Evolutionary conservation across 2,888 invertebrate species (phyloP).

Genomic region (Cheilosia urbana): DNA sequence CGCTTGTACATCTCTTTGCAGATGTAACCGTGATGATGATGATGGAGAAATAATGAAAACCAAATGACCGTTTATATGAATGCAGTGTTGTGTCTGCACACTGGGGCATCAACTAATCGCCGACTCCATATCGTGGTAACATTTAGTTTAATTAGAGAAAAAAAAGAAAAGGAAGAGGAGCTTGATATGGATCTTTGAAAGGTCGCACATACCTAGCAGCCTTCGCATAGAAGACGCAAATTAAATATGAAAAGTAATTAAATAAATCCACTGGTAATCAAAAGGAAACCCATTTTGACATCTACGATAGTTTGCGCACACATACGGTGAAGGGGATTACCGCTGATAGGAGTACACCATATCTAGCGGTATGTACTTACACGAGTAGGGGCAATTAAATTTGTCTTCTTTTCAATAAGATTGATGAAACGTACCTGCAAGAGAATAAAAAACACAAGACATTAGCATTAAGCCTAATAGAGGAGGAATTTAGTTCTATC

Average conservation of each 20-base stretch:
- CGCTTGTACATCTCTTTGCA: slow-evolving; percentile 31
- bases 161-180: not conserved
- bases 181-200: slow-evolving; percentile 59
- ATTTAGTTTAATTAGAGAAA: slow-evolving; percentile 65
- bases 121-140: slow-evolving; percentile 27
- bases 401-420: slow-evolving; percentile 28
- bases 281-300: slow-evolving; percentile 62
- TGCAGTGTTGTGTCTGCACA: slow-evolving; percentile 42
- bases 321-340: slow-evolving; percentile 36
- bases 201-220: slow-evolving; percentile 5
- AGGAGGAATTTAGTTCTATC: slow-evolving; percentile 1
- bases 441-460: slow-evolving; percentile 7
- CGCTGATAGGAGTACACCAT: slow-evolving; percentile 1
- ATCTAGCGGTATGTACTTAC: slow-evolving; percentile 42
- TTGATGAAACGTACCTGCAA: slow-evolving; percentile 67
- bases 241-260: slow-evolving; percentile 47
- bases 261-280: slow-evolving; percentile 62
- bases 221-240: slow-evolving; percentile 3
- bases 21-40: slow-evolving; percentile 41
- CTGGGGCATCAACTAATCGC: slow-evolving; percentile 8
- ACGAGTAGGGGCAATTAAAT: slow-evolving; percentile 44
- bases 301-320: slow-evolving; percentile 43
- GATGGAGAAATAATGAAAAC: slow-evolving; percentile 51
- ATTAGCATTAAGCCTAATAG: slow-evolving; percentile 17
- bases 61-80: slow-evolving; percentile 60